Conservation (phyloP, 2,888 invertebrate species). For the Drosophila anomalata region DNA sequence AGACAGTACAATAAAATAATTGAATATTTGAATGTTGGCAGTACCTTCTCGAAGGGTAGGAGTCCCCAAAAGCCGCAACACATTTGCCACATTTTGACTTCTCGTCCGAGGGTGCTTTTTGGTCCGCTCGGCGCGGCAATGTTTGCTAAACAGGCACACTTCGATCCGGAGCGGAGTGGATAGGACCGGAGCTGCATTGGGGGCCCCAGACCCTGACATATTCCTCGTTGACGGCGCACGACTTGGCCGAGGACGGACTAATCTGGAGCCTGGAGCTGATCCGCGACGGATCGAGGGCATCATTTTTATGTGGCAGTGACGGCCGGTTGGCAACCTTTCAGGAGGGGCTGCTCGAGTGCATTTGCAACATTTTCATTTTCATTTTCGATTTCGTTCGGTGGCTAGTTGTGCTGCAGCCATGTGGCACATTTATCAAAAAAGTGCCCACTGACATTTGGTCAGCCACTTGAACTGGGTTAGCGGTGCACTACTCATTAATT, state of each 20-base stretch:
- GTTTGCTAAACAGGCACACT: conserved; percentile 78
- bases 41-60: conserved; percentile 20
- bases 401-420: conserved; percentile 47
- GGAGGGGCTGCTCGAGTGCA: conserved; percentile 62
- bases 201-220: conserved; percentile 73
- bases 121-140: conserved; percentile 49
- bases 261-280: conserved; percentile 31
- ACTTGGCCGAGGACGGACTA: conserved; percentile 52
- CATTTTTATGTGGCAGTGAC: conserved; percentile 76
- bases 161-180: conserved; percentile 59
- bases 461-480: conserved; percentile 71
- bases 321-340: conserved; percentile 63
- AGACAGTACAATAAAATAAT: background rate
- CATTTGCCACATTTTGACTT: conserved; percentile 72
- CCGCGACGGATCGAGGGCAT: conserved; percentile 73
- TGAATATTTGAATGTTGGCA: background rate
- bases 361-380: conserved; percentile 69
- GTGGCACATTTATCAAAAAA: conserved; percentile 77
- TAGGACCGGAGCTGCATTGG: conserved; percentile 11
- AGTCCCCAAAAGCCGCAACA: conserved; percentile 49
- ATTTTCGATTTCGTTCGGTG: conserved; percentile 42
- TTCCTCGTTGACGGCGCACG: conserved; percentile 77
- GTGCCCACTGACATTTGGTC: conserved; percentile 70
- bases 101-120: conserved; percentile 63
- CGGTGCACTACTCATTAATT: conserved; percentile 70